Evolutionary conservation across 2,113 vertebrate genomes (phyloP).

Genomic region (Phrynosoma platyrhinos): DNA sequence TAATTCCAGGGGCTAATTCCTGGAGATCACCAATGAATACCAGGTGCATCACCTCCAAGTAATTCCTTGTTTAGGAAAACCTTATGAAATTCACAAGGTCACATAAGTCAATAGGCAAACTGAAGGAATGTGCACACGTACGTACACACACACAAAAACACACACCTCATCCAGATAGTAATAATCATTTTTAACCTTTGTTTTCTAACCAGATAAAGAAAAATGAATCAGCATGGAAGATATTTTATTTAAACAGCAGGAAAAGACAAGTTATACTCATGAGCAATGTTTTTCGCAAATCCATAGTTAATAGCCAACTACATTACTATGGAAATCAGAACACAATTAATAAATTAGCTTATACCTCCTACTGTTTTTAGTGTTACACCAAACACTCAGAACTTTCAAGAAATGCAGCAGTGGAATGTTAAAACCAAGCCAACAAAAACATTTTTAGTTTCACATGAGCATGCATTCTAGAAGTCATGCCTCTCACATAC

Average conservation of each 20-base stretch:
- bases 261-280: conserved; percentile 28
- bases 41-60: no score
- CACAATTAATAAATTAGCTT: background rate
- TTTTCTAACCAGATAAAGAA: background rate
- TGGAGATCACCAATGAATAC: no score
- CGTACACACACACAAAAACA: no score
- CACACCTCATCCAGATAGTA: no score
- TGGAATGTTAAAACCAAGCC: background rate
- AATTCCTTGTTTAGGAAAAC: no score
- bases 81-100: no score
- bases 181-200: background rate
- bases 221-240: conserved; percentile 17
- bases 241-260: conserved; percentile 59
- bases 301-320: conserved; percentile 33
- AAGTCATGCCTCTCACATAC: conserved; percentile 51
- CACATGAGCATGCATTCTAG: conserved; percentile 10
- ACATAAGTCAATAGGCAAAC: no score
- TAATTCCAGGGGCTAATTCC: no score
- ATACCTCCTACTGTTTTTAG: background rate
- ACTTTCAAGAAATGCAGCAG: background rate
- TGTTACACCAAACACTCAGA: conserved; percentile 21
- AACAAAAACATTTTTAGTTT: conserved; percentile 21
- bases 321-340: background rate
- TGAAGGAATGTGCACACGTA: no score
- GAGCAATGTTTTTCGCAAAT: conserved; percentile 21